phyloP scores from a whole-genome alignment of 2,113 vertebrate genomes.

The Thinocorus orbignyianus region DNA sequence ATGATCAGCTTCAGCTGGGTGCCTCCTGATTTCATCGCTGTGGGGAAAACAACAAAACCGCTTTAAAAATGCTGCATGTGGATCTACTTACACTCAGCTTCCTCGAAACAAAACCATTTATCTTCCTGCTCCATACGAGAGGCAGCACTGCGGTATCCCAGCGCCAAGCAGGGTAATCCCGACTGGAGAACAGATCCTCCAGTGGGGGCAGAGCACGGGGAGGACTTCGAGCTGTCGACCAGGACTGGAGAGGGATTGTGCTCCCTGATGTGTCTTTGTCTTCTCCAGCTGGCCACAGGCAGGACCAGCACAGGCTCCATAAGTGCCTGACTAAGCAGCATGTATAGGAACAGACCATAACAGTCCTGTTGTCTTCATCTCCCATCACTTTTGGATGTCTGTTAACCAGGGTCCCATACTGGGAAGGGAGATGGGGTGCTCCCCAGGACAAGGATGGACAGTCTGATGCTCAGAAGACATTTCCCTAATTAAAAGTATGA shows the following conservation, averaged over 20 bases:
- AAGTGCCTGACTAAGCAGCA: not conserved
- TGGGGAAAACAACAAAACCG: not conserved
- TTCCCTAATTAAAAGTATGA: slow-evolving; percentile 2
- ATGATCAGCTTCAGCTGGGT: slow-evolving; percentile 98
- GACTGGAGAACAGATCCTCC: not conserved
- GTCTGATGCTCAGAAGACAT: not conserved
- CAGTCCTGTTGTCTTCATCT: not conserved
- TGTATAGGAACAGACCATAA: not conserved
- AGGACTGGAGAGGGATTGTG: not conserved
- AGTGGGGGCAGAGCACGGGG: not conserved
- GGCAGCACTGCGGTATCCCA: not conserved
- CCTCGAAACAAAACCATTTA: not conserved
- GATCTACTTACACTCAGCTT: not conserved
- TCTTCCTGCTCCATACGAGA: not conserved
- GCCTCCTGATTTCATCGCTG: slow-evolving; percentile 99
- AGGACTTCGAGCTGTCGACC: not conserved
- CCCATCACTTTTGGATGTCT: not conserved
- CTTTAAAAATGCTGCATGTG: not conserved
- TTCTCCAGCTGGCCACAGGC: not conserved
- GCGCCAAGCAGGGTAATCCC: not conserved
- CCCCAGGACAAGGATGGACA: not conserved
- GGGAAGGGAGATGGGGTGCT: not conserved
- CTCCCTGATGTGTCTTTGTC: not conserved
- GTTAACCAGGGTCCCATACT: too few species aligned
- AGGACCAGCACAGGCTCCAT: not conserved